phyloP scores from a whole-genome alignment of 2,888 invertebrate genomes.

The Dilophus febrilis region DNA sequence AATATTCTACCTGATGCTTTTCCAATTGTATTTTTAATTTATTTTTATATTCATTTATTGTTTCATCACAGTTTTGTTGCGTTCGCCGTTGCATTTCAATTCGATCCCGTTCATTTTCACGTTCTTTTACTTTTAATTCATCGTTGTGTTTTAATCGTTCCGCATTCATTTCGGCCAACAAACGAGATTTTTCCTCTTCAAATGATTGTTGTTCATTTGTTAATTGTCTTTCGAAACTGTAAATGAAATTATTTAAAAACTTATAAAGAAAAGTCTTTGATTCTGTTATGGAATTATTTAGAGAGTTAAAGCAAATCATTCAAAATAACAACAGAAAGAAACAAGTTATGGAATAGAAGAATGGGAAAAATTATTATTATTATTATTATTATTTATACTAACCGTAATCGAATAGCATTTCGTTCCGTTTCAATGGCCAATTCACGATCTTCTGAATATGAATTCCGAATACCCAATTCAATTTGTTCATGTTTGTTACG shows the following conservation, averaged over 20 bases:
- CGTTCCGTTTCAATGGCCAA: slow-evolving; percentile 42
- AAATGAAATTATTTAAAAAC: neutral
- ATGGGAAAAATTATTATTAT: no score
- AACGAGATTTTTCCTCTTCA: slow-evolving; percentile 35
- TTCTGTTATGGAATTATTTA: no score
- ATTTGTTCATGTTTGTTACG: slow-evolving; percentile 43
- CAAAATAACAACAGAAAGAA: no score
- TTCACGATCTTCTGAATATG: slow-evolving; percentile 44
- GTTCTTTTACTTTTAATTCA: slow-evolving; percentile 32
- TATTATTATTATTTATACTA: slow-evolving; percentile 3
- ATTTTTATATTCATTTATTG: slow-evolving; percentile 33
- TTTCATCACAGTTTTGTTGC: slow-evolving; percentile 31
- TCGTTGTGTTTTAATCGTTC: slow-evolving; percentile 30
- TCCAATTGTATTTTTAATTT: slow-evolving; percentile 30
- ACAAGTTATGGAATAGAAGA: no score
- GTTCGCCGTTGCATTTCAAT: slow-evolving; percentile 29
- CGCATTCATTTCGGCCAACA: slow-evolving; percentile 31
- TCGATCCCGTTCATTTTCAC: slow-evolving; percentile 24
- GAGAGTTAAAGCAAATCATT: no score
- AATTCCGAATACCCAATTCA: slow-evolving; percentile 39
- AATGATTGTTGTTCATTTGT: slow-evolving; percentile 37
- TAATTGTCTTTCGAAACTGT: slow-evolving; percentile 35
- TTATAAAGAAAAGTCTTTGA: no score
- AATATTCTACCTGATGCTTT: slow-evolving; percentile 27
- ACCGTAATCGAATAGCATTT: slow-evolving; percentile 39